Evolutionary conservation across 2,113 vertebrate genomes (phyloP).

Genomic region (Archilochus colubris): DNA sequence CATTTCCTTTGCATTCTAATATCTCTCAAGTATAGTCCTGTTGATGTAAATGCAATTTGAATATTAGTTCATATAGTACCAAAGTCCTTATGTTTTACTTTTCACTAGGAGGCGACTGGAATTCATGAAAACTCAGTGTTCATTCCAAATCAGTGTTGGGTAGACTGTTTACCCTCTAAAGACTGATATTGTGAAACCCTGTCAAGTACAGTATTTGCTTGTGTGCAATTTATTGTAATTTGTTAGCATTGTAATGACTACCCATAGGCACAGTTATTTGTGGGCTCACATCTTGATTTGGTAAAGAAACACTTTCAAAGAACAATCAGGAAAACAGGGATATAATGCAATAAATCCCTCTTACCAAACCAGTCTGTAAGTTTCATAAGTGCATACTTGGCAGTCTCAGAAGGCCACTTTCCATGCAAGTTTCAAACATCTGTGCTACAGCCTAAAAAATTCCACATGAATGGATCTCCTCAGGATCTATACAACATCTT

Average conservation of each 20-base stretch:
- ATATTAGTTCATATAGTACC: neutral
- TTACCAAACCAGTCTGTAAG: conserved; percentile 23
- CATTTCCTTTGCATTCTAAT: neutral
- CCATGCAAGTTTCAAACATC: neutral
- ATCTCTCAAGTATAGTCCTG: neutral
- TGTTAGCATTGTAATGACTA: neutral
- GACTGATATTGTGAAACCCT: neutral
- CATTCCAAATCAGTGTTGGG: neutral
- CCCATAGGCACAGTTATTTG: neutral
- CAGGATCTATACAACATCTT: neutral
- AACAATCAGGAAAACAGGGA: neutral
- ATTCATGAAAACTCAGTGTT: neutral
- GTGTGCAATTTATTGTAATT: neutral
- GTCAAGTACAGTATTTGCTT: neutral
- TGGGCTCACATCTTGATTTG: neutral
- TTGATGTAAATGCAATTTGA: neutral
- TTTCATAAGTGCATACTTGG: conserved; percentile 11
- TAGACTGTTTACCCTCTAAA: neutral
- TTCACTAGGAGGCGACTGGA: neutral
- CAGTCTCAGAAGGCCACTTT: neutral
- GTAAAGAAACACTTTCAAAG: neutral
- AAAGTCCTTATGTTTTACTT: neutral
- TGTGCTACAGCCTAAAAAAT: conserved; percentile 35
- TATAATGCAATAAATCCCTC: conserved; percentile 11
- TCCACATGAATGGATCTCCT: neutral